Evolutionary conservation across 2,113 vertebrate species (phyloP), one percentile per base, ranked within the genome.

Genomic region (Rhizomys pruinosus): DNA sequence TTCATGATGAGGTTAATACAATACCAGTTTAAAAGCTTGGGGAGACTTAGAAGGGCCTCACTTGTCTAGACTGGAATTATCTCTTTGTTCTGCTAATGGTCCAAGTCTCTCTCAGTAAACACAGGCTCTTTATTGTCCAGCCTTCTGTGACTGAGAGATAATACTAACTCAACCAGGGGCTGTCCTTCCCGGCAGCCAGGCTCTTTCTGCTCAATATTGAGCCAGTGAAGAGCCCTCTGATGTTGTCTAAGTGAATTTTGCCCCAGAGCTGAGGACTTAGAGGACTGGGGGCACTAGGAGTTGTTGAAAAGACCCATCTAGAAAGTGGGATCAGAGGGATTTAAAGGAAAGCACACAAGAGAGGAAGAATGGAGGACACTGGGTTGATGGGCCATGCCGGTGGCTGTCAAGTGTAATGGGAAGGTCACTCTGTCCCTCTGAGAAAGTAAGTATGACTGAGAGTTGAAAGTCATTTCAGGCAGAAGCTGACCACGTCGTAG

Each of bases 11-110:
- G 0, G 27, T 27, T 42, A 84, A 80, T 63, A 71, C 94, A 82
- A 89, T 17, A 72, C 72, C 80, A 52, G 44, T 47, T 79, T 74
- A 88, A 93, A 76, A 84, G 7, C n/a, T 81, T 63, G 52, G 55
- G 11, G 61, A 78, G 25, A 84, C 39, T 4, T 84, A 15, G 1
- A 1, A 89, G 25, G 10, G 5, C 39, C 9, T 87, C 92, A 7
- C 32, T 84, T 42, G 1, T 71, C 66, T 47, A 44, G 2, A 44
- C 29, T 84, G 52, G 12, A 19, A 55, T 96, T 84, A 29, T 47
- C 32, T 84, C 39, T 90, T n/a, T 86, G 63, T 23, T 39, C 25
- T 19, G 55, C 10, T 66, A 37, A 59, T 1, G 22, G 66, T 52
- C 13, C 23, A 44, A 37, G 1, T 55, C 84, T 87, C 71, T 87